These are phyloP conservation scores for Xanthia togata DNA, from an alignment of 2,888 invertebrate genomes.

Conservation along the genomic window DNA sequence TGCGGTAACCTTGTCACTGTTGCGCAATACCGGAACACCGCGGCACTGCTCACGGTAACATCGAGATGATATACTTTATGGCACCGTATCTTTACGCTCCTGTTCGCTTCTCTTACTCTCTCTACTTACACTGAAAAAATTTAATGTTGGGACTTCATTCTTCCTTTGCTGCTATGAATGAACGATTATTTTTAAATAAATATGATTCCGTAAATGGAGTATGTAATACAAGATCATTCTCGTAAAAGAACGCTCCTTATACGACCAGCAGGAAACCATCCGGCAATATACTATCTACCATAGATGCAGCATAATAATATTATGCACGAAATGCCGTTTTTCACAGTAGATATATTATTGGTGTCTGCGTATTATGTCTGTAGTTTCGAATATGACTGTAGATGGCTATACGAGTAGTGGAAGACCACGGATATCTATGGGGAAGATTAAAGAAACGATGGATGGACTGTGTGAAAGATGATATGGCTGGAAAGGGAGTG, in stretches of 20 bases:
- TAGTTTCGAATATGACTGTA: neutral
- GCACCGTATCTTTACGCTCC: neutral
- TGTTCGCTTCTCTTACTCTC: slow-evolving; percentile 7
- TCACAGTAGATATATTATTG: neutral
- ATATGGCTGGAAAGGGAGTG: neutral
- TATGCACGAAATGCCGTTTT: neutral
- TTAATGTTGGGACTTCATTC: too few relatives aligned
- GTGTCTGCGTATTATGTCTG: neutral
- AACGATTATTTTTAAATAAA: neutral
- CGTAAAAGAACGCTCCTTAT: too few relatives aligned
- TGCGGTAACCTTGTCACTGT: slow-evolving; percentile 54
- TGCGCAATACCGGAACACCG: slow-evolving; percentile 54
- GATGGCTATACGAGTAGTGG: neutral
- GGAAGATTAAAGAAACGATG: neutral
- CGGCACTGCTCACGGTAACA: slow-evolving; percentile 20
- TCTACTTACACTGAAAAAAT: neutral
- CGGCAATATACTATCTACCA: too few relatives aligned
- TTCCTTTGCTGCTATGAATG: neutral
- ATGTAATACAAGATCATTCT: neutral
- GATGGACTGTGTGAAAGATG: neutral
- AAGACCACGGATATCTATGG: too few relatives aligned
- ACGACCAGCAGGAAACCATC: neutral
- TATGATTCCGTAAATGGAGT: neutral
- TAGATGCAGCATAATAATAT: neutral
- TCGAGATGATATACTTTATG: slow-evolving; percentile 40